Conservation (phyloP, 2,797 vertebrate genomes). For the Danio aesculapii region DNA sequence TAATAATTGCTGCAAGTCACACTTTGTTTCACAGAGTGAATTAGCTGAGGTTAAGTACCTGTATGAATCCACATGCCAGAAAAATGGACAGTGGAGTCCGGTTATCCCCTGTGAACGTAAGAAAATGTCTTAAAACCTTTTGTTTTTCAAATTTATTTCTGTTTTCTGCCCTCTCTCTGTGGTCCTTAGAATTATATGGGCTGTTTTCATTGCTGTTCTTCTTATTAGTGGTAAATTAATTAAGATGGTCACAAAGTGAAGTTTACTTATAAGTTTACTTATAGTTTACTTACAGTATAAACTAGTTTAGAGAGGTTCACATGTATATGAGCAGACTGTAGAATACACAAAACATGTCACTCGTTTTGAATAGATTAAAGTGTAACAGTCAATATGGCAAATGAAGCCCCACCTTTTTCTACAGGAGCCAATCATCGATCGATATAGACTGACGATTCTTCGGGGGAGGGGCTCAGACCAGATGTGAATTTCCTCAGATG, state of each 20-base stretch:
- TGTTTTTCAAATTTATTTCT: neutral
- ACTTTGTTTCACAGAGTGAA: conserved; percentile 10
- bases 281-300: too few relatives aligned
- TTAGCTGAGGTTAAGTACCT: conserved; percentile 12
- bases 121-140: conserved; percentile 37
- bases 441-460: too few relatives aligned
- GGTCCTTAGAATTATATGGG: neutral
- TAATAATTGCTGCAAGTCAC: neutral
- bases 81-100: conserved; percentile 73
- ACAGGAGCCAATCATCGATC: too few relatives aligned
- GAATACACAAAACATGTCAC: too few relatives aligned
- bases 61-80: conserved; percentile 66
- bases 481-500: too few relatives aligned
- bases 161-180: neutral
- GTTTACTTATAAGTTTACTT: too few relatives aligned
- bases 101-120: conserved; percentile 71
- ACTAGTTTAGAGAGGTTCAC: too few relatives aligned
- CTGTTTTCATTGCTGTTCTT: neutral
- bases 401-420: too few relatives aligned
- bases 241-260: neutral
- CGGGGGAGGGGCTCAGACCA: too few relatives aligned
- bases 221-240: neutral
- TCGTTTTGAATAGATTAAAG: too few relatives aligned
- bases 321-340: too few relatives aligned
- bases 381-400: too few relatives aligned